Evolutionary conservation across 1,140 invertebrate genomes (phyloP).

Genomic region (Anoplophora glabripennis): DNA sequence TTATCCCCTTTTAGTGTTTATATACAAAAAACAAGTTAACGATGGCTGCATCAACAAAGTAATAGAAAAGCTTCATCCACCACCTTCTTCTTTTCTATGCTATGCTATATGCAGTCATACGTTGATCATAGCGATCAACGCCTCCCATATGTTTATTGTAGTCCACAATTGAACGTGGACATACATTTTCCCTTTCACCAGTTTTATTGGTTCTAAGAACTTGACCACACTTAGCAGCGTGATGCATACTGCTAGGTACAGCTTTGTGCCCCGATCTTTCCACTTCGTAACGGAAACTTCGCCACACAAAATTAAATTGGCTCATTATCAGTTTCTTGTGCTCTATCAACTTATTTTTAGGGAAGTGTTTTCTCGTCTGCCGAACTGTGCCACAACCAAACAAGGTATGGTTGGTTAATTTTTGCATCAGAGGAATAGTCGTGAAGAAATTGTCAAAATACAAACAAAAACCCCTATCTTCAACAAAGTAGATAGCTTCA

Average conservation of each 20-base stretch:
- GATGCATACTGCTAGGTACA: not conserved
- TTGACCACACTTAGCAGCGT: not conserved
- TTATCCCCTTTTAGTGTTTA: not conserved
- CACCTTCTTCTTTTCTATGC: not conserved
- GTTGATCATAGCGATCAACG: not conserved
- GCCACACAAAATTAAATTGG: not conserved
- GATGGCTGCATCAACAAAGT: not conserved
- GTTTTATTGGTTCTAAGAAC: not conserved
- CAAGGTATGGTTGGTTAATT: too few species aligned
- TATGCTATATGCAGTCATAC: not conserved
- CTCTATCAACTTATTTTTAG: not conserved
- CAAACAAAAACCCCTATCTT: too few species aligned
- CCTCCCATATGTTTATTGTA: not conserved
- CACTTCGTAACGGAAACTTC: not conserved
- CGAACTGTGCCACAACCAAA: too few species aligned
- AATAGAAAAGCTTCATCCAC: not conserved
- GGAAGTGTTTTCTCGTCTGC: too few species aligned
- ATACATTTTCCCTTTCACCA: not conserved
- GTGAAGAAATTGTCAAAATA: too few species aligned
- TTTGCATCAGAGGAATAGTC: too few species aligned
- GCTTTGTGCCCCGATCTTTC: not conserved
- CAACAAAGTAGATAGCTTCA: too few species aligned
- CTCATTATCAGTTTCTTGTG: not conserved
- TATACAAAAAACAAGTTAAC: not conserved
- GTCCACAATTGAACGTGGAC: not conserved